Percentiles rank a stretch among this genome's conserved stretches.
Evolutionary conservation across 2,888 invertebrate species (phyloP).

Genomic region (Andricus curvator): DNA sequence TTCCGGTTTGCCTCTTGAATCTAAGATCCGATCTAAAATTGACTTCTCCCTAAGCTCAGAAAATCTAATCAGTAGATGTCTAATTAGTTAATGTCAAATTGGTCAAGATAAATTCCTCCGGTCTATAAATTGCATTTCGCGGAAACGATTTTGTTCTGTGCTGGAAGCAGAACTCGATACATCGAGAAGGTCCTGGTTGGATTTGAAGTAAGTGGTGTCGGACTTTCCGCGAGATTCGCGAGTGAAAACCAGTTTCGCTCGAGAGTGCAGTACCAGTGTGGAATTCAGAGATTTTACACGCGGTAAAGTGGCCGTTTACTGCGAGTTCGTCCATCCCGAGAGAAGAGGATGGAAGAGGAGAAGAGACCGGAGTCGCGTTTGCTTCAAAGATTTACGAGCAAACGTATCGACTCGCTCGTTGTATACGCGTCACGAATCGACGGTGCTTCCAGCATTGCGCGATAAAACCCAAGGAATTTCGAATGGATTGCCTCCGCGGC

Average conservation of each 20-base stretch:
- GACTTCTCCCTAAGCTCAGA: background rate
- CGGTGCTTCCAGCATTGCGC: constrained; percentile 48
- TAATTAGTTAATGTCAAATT: background rate
- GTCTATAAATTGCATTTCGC: background rate
- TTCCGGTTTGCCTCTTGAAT: background rate
- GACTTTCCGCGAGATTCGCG: constrained; percentile 47
- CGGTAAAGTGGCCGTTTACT: constrained; percentile 58
- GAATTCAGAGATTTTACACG: constrained; percentile 58
- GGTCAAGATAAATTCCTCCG: background rate
- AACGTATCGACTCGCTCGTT: constrained; percentile 53
- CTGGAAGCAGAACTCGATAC: background rate
- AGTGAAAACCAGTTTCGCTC: constrained; percentile 52
- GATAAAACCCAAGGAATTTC: constrained; percentile 58
- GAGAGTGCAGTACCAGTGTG: constrained; percentile 42
- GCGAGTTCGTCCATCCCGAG: constrained; percentile 48
- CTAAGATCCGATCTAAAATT: background rate
- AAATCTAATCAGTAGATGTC: background rate
- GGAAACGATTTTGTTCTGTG: background rate
- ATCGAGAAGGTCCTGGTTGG: background rate
- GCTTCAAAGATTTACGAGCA: constrained; percentile 61
- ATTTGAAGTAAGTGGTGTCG: constrained; percentile 8
- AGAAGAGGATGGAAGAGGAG: constrained; percentile 48
- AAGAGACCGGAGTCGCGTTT: constrained; percentile 44
- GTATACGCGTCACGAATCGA: constrained; percentile 54
- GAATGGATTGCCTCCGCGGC: constrained; percentile 47